Conservation (phyloP, 2,113 vertebrate genomes). For the Hassar affinis region DNA sequence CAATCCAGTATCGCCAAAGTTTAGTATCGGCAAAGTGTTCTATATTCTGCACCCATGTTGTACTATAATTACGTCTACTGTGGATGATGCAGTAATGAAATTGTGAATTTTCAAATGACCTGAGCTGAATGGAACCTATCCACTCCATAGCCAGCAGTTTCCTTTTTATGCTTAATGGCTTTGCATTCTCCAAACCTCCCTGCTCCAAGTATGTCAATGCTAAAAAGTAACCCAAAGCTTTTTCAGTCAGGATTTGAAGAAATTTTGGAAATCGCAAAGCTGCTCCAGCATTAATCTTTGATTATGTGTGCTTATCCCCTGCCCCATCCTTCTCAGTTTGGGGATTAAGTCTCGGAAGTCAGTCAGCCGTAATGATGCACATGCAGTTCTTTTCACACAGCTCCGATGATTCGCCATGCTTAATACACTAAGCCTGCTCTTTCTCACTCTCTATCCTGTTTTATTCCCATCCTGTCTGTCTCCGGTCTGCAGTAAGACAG, state of each 20-base stretch:
- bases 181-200: slow-evolving; percentile 45
- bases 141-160: slow-evolving; percentile 14
- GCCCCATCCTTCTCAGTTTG: slow-evolving; percentile 13
- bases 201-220: slow-evolving; percentile 63
- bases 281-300: slow-evolving; percentile 55
- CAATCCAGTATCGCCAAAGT: background rate
- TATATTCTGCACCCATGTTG: background rate
- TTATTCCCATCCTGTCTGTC: background rate
- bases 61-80: slow-evolving; percentile 2
- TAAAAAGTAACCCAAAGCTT: slow-evolving; percentile 58
- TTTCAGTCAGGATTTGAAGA: slow-evolving; percentile 63
- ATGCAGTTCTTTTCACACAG: slow-evolving; percentile 5
- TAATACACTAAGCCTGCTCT: slow-evolving; percentile 32
- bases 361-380: slow-evolving; percentile 60
- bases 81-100: background rate
- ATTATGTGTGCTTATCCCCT: slow-evolving; percentile 44
- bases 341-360: slow-evolving; percentile 63
- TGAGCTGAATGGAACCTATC: slow-evolving; percentile 4
- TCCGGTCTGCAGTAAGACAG: slow-evolving; percentile 25
- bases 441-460: slow-evolving; percentile 20
- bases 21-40: background rate
- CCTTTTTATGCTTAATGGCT: slow-evolving; percentile 5
- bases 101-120: background rate
- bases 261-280: slow-evolving; percentile 44
- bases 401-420: slow-evolving; percentile 21